Evolutionary conservation across 2,888 invertebrate genomes (phyloP).

Genomic region (Drosophila affinis): DNA sequence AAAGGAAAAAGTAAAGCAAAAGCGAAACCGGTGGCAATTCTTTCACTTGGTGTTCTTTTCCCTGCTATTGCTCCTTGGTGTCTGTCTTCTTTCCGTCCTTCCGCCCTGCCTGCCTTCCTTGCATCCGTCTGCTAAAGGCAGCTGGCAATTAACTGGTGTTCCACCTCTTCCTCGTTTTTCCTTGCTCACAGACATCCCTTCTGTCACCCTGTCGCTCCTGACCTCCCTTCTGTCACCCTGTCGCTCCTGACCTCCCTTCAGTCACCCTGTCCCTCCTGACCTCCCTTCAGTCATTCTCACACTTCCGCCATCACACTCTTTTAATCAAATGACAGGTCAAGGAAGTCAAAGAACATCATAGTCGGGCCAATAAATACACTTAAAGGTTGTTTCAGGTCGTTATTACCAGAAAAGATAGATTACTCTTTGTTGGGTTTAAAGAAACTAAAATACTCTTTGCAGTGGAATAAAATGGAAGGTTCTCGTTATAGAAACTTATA

Average conservation of each 20-base stretch:
- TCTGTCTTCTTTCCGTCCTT: background rate
- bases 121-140: constrained; percentile 37
- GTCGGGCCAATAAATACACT: background rate
- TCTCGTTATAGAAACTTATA: too few species aligned
- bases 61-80: constrained; percentile 13
- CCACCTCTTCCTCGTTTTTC: background rate
- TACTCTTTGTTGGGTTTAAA: too few species aligned
- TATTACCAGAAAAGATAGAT: too few species aligned
- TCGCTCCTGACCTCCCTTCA: background rate
- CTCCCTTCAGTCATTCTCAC: background rate
- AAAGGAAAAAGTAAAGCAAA: constrained; percentile 10
- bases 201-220: background rate
- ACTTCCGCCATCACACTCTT: background rate
- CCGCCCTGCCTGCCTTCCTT: constrained; percentile 7
- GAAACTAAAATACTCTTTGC: too few species aligned
- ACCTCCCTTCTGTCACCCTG: background rate
- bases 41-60: constrained; percentile 3
- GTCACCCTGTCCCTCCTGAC: background rate
- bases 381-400: background rate
- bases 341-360: background rate
- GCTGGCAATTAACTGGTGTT: constrained; percentile 50
- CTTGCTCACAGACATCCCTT: background rate
- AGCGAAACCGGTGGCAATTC: constrained; percentile 44
- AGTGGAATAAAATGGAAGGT: too few species aligned
- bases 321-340: constrained; percentile 3